Evolutionary conservation across 1,140 invertebrate genomes (phyloP).

Genomic region (Pseudomyrmex pallidus): DNA sequence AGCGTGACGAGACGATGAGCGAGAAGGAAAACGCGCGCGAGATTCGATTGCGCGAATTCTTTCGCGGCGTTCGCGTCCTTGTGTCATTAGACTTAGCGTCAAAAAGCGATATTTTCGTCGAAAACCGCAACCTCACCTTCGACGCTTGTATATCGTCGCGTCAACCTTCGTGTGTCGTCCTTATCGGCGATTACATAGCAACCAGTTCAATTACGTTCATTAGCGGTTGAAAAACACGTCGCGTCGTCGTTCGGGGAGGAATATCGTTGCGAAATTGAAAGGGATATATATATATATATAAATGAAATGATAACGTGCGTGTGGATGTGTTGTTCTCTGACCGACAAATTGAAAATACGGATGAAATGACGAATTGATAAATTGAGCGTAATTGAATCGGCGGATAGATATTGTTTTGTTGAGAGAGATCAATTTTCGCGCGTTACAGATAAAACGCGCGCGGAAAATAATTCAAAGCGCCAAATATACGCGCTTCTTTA

Average conservation of each 20-base stretch:
- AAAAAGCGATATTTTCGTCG: neutral
- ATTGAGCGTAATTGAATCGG: neutral
- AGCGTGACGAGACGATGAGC: neutral
- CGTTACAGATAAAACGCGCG: too few relatives aligned
- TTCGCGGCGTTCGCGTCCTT: too few relatives aligned
- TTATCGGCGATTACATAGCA: constrained; percentile 33
- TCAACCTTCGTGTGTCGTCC: constrained; percentile 20
- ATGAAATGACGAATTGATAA: neutral
- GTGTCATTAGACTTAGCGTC: neutral
- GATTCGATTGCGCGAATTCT: neutral
- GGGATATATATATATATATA: neutral
- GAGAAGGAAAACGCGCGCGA: neutral
- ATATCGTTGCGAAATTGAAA: constrained; percentile 21
- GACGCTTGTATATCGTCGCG: constrained; percentile 2
- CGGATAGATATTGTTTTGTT: neutral
- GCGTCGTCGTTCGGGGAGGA: neutral
- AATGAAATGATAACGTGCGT: neutral
- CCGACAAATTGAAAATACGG: neutral
- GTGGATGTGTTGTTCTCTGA: neutral
- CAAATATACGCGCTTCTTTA: neutral
- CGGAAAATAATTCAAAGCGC: too few relatives aligned
- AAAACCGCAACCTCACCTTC: constrained; percentile 19
- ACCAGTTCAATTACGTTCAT: constrained; percentile 11
- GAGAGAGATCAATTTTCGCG: neutral
- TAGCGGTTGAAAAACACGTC: constrained; percentile 12